Evolutionary conservation across 1,140 invertebrate genomes (phyloP), one percentile per base, ranked within the genome.

Genomic region (Streblospio benedicti): DNA sequence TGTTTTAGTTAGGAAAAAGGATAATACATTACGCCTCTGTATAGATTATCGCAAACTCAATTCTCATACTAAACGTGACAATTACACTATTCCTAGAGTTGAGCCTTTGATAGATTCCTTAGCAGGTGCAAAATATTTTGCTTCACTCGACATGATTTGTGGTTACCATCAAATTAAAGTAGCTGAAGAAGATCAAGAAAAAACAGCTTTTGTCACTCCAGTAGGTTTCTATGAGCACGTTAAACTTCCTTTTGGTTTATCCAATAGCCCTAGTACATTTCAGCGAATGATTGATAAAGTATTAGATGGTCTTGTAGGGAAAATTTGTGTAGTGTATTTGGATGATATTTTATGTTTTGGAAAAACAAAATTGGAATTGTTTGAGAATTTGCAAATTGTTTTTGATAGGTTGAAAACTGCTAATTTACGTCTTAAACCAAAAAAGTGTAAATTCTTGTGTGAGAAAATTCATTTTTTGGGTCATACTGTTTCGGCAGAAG

Each of bases 351-450:
- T 2, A 38, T 59, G 4, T 59, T 14, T 33, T 23, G 6, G 66
- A 59, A 65, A 2, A 69, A 61, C 4, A 70, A 70, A 38, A 70
- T 79, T 2, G 67, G n/a, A n/a, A n/a, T n/a, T n/a, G n/a, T n/a
- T n/a, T n/a, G n/a, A n/a, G n/a, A n/a, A n/a, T n/a, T n/a, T n/a
- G n/a, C n/a, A n/a, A n/a, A n/a, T n/a, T n/a, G n/a, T n/a, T n/a
- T n/a, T n/a, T n/a, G n/a, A n/a, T n/a, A n/a, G n/a, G n/a, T n/a
- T n/a, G n/a, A n/a, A n/a, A n/a, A n/a, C n/a, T n/a, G n/a, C n/a
- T n/a, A n/a, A n/a, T n/a, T n/a, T n/a, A n/a, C n/a, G n/a, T n/a
- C n/a, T n/a, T n/a, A n/a, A n/a, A n/a, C n/a, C n/a, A n/a, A n/a
- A n/a, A n/a, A n/a, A n/a, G n/a, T n/a, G n/a, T n/a, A n/a, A n/a